phyloP scores from a whole-genome alignment of 1,140 invertebrate species.

The Rhagoletis zephyria region DNA sequence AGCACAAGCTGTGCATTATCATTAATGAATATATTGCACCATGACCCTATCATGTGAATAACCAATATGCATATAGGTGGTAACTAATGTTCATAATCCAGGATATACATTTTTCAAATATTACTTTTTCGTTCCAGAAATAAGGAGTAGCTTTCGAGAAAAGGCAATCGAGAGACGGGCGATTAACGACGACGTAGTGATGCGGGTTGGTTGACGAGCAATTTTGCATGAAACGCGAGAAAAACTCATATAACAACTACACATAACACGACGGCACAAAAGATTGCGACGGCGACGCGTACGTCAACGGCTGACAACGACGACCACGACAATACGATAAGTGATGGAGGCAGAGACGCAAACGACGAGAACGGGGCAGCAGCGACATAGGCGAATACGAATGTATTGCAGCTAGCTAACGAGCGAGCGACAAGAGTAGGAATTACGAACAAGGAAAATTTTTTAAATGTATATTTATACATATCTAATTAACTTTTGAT shows the following conservation, averaged over 20 bases:
- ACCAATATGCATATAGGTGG: no score
- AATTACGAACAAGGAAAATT: slow-evolving; percentile 33
- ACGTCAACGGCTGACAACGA: slow-evolving; percentile 26
- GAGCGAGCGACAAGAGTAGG: slow-evolving; percentile 40
- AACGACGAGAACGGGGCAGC: slow-evolving; percentile 12
- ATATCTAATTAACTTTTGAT: slow-evolving; percentile 25
- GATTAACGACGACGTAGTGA: neutral
- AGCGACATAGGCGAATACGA: slow-evolving; percentile 34
- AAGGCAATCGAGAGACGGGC: neutral
- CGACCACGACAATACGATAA: slow-evolving; percentile 23
- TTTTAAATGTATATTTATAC: slow-evolving; percentile 22
- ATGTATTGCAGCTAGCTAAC: neutral
- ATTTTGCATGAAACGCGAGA: slow-evolving; percentile 22
- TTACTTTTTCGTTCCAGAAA: neutral
- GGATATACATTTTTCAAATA: slow-evolving; percentile 16
- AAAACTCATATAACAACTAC: slow-evolving; percentile 39
- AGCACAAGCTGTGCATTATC: no score
- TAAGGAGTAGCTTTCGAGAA: neutral
- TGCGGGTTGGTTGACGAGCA: neutral
- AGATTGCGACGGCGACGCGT: slow-evolving; percentile 7
- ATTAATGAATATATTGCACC: no score
- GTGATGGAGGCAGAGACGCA: neutral
- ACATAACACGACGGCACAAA: slow-evolving; percentile 25
- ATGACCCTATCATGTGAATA: neutral
- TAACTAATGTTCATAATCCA: neutral